Conservation (phyloP, 2,113 vertebrate genomes). For the Oreochromis aureus region DNA sequence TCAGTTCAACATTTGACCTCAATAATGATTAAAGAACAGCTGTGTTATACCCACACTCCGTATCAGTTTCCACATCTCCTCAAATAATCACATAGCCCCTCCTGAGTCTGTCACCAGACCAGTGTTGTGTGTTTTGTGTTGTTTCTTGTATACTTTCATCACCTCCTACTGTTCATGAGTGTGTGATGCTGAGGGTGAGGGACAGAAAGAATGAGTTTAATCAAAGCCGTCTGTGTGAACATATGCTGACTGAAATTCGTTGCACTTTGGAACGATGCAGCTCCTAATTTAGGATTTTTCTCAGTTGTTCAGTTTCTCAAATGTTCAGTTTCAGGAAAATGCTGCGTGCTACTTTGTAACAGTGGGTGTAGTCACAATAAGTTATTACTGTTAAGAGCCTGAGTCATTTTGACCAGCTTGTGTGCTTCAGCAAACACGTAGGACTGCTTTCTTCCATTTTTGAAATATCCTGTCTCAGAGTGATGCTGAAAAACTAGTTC, state of each 20-base stretch:
- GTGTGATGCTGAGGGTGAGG: no score
- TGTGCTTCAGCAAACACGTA: background rate
- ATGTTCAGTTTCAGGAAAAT: background rate
- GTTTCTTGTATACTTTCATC: background rate
- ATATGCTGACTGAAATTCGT: rapidly evolving
- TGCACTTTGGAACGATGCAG: background rate
- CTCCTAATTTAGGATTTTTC: background rate
- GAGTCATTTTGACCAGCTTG: background rate
- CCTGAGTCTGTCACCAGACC: background rate
- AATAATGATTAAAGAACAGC: background rate
- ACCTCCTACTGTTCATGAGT: background rate
- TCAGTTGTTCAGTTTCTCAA: background rate
- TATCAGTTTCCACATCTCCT: background rate
- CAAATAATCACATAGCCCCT: background rate
- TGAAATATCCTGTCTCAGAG: no score
- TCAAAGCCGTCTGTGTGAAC: background rate
- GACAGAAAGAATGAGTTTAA: background rate
- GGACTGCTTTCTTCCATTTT: background rate
- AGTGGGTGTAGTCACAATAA: background rate
- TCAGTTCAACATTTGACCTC: background rate
- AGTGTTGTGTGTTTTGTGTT: rapidly evolving
- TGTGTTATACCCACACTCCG: background rate
- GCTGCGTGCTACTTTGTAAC: background rate
- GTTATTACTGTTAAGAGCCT: background rate
- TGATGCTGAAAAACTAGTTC: no score